These are phyloP conservation scores for Vanessa tameamea DNA, from an alignment of 1,140 invertebrate genomes.

Conservation along the genomic window DNA sequence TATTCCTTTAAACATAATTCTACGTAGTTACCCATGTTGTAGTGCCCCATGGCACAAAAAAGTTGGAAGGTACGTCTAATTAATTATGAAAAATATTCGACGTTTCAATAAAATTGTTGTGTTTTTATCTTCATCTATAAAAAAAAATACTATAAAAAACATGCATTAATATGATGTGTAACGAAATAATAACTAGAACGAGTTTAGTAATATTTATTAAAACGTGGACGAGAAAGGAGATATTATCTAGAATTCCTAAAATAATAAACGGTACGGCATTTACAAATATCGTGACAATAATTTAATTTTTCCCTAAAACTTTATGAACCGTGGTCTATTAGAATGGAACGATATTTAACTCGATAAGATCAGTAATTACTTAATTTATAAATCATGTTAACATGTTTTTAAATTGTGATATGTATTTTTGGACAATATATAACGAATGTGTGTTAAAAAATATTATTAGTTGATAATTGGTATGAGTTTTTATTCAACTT, in stretches of 20 bases:
- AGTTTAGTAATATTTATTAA: constrained; percentile 38
- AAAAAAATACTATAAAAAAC: not conserved
- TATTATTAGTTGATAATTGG: too few species aligned
- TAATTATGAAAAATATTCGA: too few species aligned
- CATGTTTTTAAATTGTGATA: not conserved
- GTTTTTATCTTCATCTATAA: not conserved
- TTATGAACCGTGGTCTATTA: constrained; percentile 4
- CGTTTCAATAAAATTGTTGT: too few species aligned
- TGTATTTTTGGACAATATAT: too few species aligned
- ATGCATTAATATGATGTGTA: constrained; percentile 28
- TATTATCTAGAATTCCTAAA: constrained; percentile 31
- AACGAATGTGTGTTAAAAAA: too few species aligned
- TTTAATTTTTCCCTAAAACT: constrained; percentile 6
- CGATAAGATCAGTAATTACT: constrained; percentile 13
- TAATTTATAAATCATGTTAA: not conserved
- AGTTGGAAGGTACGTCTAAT: too few species aligned
- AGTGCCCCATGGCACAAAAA: too few species aligned
- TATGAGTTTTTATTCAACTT: too few species aligned
- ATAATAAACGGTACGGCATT: constrained; percentile 8
- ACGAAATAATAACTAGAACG: constrained; percentile 38
- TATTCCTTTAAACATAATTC: too few species aligned
- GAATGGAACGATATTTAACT: not conserved
- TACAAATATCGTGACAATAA: not conserved
- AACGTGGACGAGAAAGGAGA: constrained; percentile 34
- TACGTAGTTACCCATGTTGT: too few species aligned